Conservation (phyloP, 2,888 invertebrate species). For the Eupithecia exiguata region DNA sequence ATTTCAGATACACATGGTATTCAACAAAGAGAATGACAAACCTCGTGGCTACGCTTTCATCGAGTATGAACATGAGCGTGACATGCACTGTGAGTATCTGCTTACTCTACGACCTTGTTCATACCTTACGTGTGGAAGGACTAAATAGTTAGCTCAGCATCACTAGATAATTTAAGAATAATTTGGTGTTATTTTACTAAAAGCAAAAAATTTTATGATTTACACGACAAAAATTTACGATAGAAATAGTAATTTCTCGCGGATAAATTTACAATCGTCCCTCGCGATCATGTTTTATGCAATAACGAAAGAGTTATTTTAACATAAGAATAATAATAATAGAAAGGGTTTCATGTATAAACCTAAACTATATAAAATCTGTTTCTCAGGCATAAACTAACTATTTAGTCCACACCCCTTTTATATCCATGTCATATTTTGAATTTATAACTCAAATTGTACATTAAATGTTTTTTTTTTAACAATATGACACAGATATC, state of each 20-base stretch:
- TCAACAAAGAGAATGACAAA: constrained; percentile 94
- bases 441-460: constrained; percentile 10
- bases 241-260: background rate
- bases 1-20: constrained; percentile 92
- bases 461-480: constrained; percentile 4
- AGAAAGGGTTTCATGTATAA: background rate
- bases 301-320: background rate
- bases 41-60: constrained; percentile 99
- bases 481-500: constrained; percentile 27
- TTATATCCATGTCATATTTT: constrained; percentile 26
- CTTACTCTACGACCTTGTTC: background rate
- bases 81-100: constrained; percentile 99
- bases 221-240: background rate
- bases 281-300: background rate
- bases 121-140: constrained; percentile 13
- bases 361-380: background rate
- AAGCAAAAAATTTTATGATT: background rate
- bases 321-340: background rate
- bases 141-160: constrained; percentile 27
- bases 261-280: background rate
- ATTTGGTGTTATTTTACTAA: background rate
- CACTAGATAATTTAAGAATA: background rate
- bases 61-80: constrained; percentile 99
- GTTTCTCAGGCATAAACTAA: background rate
- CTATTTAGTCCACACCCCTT: constrained; percentile 31